Evolutionary conservation across 2,797 vertebrate species (phyloP), one percentile per base, ranked within the genome.

Genomic region (Acipenser oxyrinchus): DNA sequence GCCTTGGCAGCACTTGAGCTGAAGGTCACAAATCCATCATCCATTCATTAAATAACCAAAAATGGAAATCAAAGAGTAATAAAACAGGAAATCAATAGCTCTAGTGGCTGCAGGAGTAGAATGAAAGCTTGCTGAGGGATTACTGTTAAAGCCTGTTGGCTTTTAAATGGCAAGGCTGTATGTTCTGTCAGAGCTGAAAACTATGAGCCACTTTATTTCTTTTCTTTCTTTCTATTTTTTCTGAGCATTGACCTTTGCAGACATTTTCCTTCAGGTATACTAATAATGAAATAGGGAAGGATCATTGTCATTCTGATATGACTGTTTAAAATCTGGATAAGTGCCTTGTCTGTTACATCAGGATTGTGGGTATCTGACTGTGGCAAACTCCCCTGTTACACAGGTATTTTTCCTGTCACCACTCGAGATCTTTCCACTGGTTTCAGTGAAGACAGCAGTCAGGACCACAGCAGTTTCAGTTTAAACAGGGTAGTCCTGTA

Each of bases 11-110:
- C 48, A 51, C 0, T 0, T 68, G 71, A 75, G 71, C 75, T 83
- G 80, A 90, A 91, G 84, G 83, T 88, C 79, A 88, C 69, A 71
- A 79, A 84, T 92, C 86, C 79, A 85, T 90, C 81, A 88, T 84
- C 71, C 74, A 80, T 87, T 87, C 79, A 75, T 87, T 87, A 92
- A 90, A 87, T 84, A 87, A 81, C 76, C 76, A 82, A 85, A 37
- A 90, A 80, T 85, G 75, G 75, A 87, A 91, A 87, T 87, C 76
- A 86, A 90, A 86, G 80, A 85, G 81, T 69, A 84, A 88, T 86
- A 81, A 86, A 83, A 83, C 71, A 80, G 71, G 72, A 84, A 87
- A 85, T 77, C 82, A 81, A 84, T 78, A 82, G 68, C 6, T 68
- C 52, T 65, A 76, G 76, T 77, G 73, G 72, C 79, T 75, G 48